Evolutionary conservation across 2,888 invertebrate genomes (phyloP), one percentile per base, ranked within the genome.

Genomic region (Drosophila paranaensis): DNA sequence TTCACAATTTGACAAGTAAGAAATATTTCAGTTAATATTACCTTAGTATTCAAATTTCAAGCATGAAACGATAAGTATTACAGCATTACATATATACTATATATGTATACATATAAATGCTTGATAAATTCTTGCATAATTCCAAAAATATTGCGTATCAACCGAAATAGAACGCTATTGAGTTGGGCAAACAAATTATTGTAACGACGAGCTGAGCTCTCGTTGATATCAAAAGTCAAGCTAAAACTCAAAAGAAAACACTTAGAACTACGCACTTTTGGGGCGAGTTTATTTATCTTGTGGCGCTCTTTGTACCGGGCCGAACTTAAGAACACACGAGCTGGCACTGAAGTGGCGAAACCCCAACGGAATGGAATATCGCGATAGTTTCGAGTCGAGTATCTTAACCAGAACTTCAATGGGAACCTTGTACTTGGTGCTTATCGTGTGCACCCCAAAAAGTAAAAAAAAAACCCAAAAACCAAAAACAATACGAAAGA

Each of bases 331-430:
- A 66, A 55, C 80, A 76, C 66, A 70, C 79, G 53, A 68, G 77
- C 48, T 78, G 81, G 43, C 79, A 79, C 71, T 79, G 79, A 78
- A 81, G 74, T 78, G 70, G 55, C 61, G 56, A 51, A 37, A 8
- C 43, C 45, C 45, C 39, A 62, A 60, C 50, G 64, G 63, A 78
- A 71, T 63, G 64, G 63, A 78, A 71, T 63, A 62, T n/a, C 45
- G 62, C 77, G 71, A 77, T 76, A 77, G 80, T 79, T 77, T 66
- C 76, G 48, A 30, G 77, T 71, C 50, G 48, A 75, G 79, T 58
- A 62, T 79, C 65, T 79, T 70, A 61, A 62, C 54, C 57, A 76
- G 54, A 61, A 60, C 46, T 50, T 56, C 27, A 40, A 55, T 46
- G 60, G 46, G 77, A 77, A 79, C 80, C 67, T 80, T 79, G 80